phyloP scores from a whole-genome alignment of 2,888 invertebrate genomes.

The Drosophila anomalata region DNA sequence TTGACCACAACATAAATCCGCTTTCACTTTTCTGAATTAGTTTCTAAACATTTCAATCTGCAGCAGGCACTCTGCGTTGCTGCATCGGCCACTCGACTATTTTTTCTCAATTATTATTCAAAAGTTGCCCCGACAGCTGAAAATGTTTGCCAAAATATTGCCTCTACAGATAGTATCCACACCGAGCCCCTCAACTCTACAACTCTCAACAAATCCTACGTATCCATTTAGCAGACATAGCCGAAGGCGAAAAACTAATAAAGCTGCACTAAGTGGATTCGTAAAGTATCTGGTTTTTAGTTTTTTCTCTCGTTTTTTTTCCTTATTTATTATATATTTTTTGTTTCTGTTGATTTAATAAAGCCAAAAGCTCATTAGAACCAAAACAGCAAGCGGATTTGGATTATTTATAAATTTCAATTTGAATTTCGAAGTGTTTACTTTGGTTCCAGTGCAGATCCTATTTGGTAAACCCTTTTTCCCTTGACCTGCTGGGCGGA shows the following conservation, averaged over 20 bases:
- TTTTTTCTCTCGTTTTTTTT: constrained; percentile 11
- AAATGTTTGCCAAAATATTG: constrained; percentile 2
- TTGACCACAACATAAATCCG: background rate
- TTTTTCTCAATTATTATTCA: constrained; percentile 55
- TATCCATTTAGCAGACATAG: background rate
- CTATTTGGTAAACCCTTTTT: background rate
- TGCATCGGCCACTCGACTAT: constrained; percentile 36
- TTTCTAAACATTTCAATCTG: constrained; percentile 30
- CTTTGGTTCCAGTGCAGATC: constrained; percentile 12
- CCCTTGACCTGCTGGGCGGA: background rate
- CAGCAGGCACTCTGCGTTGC: constrained; percentile 9
- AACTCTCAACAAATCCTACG: background rate
- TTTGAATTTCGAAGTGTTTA: constrained; percentile 32
- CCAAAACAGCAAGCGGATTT: constrained; percentile 15
- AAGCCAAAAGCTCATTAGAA: constrained; percentile 47
- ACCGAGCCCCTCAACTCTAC: background rate
- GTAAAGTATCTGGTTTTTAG: constrained; percentile 11
- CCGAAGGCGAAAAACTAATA: constrained; percentile 31
- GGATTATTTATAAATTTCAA: constrained; percentile 17
- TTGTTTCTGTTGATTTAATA: constrained; percentile 41
- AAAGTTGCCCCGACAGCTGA: constrained; percentile 14
- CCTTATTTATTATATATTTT: background rate
- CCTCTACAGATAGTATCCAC: background rate
- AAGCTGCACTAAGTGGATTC: constrained; percentile 19
- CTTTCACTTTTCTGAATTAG: background rate